phyloP scores from a whole-genome alignment of 2,888 invertebrate genomes.

The Caenorhabditis sinica region DNA sequence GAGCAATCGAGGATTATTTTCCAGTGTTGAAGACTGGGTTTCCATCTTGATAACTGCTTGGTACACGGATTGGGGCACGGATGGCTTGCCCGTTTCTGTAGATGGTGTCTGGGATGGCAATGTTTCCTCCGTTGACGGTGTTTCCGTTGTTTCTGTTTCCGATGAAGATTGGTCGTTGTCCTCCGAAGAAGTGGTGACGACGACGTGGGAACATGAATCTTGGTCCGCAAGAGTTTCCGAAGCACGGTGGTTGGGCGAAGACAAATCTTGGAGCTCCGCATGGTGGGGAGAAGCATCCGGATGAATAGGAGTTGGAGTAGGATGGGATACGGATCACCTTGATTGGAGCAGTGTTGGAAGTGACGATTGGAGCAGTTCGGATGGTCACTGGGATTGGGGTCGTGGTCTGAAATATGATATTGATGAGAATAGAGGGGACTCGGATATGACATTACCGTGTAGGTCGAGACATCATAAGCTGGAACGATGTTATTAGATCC shows the following conservation, averaged over 20 bases:
- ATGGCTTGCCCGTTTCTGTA: slow-evolving; percentile 50
- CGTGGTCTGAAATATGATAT: slow-evolving; percentile 40
- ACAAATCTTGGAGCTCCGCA: slow-evolving; percentile 53
- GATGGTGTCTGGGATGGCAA: slow-evolving; percentile 59
- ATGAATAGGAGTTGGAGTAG: slow-evolving; percentile 32
- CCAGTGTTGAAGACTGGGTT: slow-evolving; percentile 61
- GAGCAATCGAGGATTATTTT: slow-evolving; percentile 26
- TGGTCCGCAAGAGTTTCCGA: slow-evolving; percentile 53
- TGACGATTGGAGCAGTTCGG: slow-evolving; percentile 37
- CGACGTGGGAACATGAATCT: slow-evolving; percentile 55
- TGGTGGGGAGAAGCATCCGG: slow-evolving; percentile 54
- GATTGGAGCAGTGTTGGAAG: slow-evolving; percentile 37
- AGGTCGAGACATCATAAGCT: slow-evolving; percentile 46
- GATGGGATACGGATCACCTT: slow-evolving; percentile 62
- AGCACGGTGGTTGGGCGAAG: slow-evolving; percentile 59
- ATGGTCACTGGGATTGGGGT: slow-evolving; percentile 49
- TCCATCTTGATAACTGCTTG: slow-evolving; percentile 62
- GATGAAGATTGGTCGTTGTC: slow-evolving; percentile 44
- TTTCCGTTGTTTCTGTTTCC: slow-evolving; percentile 51
- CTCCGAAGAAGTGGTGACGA: slow-evolving; percentile 51
- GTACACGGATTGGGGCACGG: slow-evolving; percentile 57
- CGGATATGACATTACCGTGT: slow-evolving; percentile 22
- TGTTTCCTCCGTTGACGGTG: slow-evolving; percentile 22
- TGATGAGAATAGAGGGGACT: not conserved
- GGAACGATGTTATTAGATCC: slow-evolving; percentile 45